Conservation (phyloP, 2,113 vertebrate genomes). For the Pongo pygmaeus region DNA sequence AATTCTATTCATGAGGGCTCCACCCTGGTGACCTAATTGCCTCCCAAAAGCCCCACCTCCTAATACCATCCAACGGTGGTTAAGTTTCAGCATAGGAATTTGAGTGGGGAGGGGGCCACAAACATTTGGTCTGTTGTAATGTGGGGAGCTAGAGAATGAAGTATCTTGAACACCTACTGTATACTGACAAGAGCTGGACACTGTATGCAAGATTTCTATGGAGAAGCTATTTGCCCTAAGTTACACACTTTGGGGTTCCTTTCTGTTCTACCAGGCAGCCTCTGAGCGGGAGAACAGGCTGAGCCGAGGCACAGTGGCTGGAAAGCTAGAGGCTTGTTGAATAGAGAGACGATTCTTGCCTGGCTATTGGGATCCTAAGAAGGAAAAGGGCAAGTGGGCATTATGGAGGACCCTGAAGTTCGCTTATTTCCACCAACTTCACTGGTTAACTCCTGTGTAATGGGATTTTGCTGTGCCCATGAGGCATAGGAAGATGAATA, state of each 20-base stretch:
- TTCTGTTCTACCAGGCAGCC: not conserved
- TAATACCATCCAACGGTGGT: not conserved
- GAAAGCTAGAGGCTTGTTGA: not conserved
- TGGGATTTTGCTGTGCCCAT: not conserved
- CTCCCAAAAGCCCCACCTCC: not conserved
- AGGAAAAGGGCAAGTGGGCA: not conserved
- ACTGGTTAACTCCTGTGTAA: not conserved
- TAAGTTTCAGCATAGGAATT: not conserved
- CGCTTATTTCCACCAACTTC: not conserved
- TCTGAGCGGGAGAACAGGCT: not conserved
- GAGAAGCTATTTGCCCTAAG: not conserved
- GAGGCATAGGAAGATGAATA: not conserved
- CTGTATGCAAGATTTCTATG: rapidly evolving
- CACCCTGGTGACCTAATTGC: not conserved
- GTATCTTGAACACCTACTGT: too few species aligned
- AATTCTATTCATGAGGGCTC: not conserved
- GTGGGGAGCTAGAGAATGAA: not conserved
- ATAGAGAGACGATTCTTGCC: not conserved
- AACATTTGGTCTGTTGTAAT: too few species aligned
- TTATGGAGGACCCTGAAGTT: not conserved
- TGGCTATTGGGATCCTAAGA: too few species aligned
- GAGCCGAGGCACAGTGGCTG: not conserved
- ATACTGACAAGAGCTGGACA: not conserved
- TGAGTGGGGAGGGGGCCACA: not conserved
- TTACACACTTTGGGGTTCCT: not conserved